These are phyloP conservation scores for Rhinogobio ventralis DNA, from an alignment of 2,797 vertebrate species.

Conservation along the genomic window DNA sequence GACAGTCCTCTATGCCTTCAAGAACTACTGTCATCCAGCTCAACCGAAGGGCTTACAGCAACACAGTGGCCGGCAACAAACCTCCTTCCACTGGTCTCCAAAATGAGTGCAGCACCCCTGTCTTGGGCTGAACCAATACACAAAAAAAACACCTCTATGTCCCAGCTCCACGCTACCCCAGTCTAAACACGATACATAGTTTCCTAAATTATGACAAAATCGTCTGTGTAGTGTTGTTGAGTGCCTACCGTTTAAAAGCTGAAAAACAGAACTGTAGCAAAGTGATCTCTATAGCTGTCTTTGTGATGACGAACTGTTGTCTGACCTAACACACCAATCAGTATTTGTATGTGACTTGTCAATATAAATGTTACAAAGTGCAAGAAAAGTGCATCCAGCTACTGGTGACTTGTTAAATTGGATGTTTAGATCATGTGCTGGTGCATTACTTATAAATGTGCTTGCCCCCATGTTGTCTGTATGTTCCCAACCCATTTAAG, in stretches of 20 bases:
- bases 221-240: slow-evolving; percentile 13
- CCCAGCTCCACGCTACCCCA: background rate
- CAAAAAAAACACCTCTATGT: background rate
- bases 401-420: slow-evolving; percentile 28
- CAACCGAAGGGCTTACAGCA: slow-evolving; percentile 49
- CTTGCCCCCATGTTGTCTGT: background rate
- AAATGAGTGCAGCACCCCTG: slow-evolving; percentile 29
- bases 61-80: background rate
- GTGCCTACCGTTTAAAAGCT: slow-evolving; percentile 22
- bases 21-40: slow-evolving; percentile 70
- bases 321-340: background rate
- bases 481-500: slow-evolving; percentile 19
- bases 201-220: background rate
- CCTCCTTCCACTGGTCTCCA: slow-evolving; percentile 43
- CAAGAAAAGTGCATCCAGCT: background rate
- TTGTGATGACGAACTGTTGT: slow-evolving; percentile 22
- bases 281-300: background rate
- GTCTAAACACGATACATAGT: background rate
- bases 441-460: slow-evolving; percentile 3
- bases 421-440: slow-evolving; percentile 7
- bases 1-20: slow-evolving; percentile 62
- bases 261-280: slow-evolving; percentile 20
- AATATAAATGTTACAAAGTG: background rate
- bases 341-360: slow-evolving; percentile 16
- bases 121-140: slow-evolving; percentile 3